Percentiles rank a stretch among this genome's conserved stretches.
These are phyloP conservation scores for Spinus olivaceus DNA, from an alignment of 2,797 vertebrate species.

Conservation along the genomic window DNA sequence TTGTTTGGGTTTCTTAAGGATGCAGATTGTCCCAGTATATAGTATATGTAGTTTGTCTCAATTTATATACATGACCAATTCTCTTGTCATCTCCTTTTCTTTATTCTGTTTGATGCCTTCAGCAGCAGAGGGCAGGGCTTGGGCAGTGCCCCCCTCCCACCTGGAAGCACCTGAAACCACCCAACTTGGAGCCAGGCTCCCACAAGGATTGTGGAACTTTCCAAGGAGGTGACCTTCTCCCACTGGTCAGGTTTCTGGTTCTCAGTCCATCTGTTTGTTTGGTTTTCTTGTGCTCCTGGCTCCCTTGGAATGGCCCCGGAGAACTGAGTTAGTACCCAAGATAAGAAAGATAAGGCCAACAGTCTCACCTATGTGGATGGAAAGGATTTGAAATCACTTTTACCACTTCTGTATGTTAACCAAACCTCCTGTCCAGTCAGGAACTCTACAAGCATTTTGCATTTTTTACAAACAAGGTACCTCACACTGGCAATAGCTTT, in stretches of 20 bases:
- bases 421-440: conserved; percentile 12
- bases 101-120: not conserved
- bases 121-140: not conserved
- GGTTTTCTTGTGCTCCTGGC: not conserved
- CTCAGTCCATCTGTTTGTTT: not conserved
- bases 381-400: not conserved
- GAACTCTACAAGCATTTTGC: conserved; percentile 31
- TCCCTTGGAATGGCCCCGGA: not conserved
- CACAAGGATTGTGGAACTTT: not conserved
- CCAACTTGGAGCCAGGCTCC: not conserved
- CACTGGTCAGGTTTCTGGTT: not conserved
- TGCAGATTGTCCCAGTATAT: not conserved
- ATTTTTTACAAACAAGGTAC: conserved; percentile 44
- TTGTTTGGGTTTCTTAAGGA: not conserved
- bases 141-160: not conserved
- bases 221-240: not conserved
- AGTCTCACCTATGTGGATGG: not conserved
- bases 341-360: not conserved
- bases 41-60: not conserved
- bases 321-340: not conserved
- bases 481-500: conserved; percentile 53
- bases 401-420: not conserved
- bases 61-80: not conserved
- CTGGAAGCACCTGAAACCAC: not conserved
- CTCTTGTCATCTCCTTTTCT: not conserved